phyloP scores from a whole-genome alignment of 2,113 vertebrate genomes.

The Anser brachyrhynchus region DNA sequence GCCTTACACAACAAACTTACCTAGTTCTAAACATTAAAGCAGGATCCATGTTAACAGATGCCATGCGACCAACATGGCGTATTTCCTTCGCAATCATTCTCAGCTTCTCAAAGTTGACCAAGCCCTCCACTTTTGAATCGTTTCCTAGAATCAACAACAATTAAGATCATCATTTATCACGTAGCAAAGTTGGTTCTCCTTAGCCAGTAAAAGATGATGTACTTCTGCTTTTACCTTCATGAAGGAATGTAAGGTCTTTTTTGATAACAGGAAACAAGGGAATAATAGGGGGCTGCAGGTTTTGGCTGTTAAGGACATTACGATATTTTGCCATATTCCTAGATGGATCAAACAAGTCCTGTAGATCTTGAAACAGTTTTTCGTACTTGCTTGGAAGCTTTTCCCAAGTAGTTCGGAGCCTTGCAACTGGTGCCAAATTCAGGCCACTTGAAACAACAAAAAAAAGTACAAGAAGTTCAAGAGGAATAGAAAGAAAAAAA shows the following conservation, averaged over 20 bases:
- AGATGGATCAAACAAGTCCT: constrained; percentile 98
- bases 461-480: neutral
- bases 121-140: constrained; percentile 96
- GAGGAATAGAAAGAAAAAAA: neutral
- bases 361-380: constrained; percentile 96
- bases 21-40: constrained; percentile 97
- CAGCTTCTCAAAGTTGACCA: constrained; percentile 98
- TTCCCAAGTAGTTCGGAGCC: constrained; percentile 97
- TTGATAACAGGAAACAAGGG: constrained; percentile 98
- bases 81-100: constrained; percentile 99
- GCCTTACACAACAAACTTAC: constrained; percentile 65
- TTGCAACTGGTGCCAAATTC: constrained; percentile 94
- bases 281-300: constrained; percentile 96
- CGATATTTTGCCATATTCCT: constrained; percentile 99
- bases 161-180: neutral
- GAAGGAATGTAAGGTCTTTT: constrained; percentile 98
- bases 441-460: constrained; percentile 82
- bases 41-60: constrained; percentile 97
- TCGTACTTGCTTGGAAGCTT: constrained; percentile 98
- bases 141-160: constrained; percentile 81
- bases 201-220: neutral
- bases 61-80: constrained; percentile 96
- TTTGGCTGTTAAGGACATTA: constrained; percentile 97
- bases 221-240: constrained; percentile 85
- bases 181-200: neutral